phyloP scores from a whole-genome alignment of 1,140 invertebrate genomes.

The Drosophila varians region DNA sequence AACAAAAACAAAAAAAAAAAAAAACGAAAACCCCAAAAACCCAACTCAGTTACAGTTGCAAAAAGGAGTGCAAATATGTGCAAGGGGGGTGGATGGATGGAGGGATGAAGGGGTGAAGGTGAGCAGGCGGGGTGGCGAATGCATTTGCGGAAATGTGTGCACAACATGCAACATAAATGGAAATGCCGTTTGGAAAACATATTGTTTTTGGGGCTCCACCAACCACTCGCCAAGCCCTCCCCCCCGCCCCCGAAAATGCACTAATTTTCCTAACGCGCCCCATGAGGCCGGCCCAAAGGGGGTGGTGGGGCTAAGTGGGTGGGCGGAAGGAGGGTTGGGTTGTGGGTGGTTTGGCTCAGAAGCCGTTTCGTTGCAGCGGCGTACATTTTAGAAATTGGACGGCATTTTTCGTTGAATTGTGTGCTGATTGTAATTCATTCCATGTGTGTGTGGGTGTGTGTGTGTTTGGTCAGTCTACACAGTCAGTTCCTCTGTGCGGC shows the following conservation, averaged over 20 bases:
- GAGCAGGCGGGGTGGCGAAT: constrained; percentile 19
- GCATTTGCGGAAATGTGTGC: constrained; percentile 81
- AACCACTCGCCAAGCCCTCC: not conserved
- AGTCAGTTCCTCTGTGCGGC: constrained; percentile 5
- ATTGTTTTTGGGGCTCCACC: constrained; percentile 68
- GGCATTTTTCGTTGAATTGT: constrained; percentile 82
- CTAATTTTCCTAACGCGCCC: constrained; percentile 76
- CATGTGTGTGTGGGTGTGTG: constrained; percentile 54
- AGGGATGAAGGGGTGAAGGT: not conserved
- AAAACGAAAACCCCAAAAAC: constrained; percentile 31
- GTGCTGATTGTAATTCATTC: constrained; percentile 81
- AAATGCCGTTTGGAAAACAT: constrained; percentile 80
- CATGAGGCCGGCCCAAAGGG: constrained; percentile 31
- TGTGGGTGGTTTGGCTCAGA: constrained; percentile 12
- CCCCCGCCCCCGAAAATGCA: constrained; percentile 47
- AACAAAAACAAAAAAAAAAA: constrained; percentile 1
- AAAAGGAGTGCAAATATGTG: constrained; percentile 64
- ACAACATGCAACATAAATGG: constrained; percentile 81
- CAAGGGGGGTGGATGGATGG: constrained; percentile 19
- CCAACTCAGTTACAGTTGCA: constrained; percentile 38
- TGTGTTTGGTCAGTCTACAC: constrained; percentile 60
- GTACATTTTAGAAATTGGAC: constrained; percentile 80
- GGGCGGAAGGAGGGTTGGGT: not conserved
- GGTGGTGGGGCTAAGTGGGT: not conserved
- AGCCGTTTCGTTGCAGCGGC: constrained; percentile 32